Base-by-base conservation (phyloP, 2,113 vertebrate genomes). In the Struthio camelus region DNA sequence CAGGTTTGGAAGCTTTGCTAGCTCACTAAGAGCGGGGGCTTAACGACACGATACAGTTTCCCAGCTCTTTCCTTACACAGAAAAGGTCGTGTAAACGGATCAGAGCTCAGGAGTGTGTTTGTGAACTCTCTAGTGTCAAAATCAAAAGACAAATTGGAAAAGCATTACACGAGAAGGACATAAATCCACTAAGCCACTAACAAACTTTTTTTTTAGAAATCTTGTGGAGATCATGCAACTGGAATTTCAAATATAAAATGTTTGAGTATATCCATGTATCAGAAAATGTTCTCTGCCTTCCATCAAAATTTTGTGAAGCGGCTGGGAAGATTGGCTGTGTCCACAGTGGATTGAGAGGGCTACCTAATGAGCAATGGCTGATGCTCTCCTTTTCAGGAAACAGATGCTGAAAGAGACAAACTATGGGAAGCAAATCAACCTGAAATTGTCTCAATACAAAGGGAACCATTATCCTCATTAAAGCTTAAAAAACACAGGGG, bases 1-100 rank as follows among this genome's bases (percentile, higher is more conserved):
- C 6, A 28, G 75, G 0, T 0, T 42, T n/a, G 28, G 79, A 9
- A 2, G 0, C 13, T 0, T 0, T 0, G 1, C 38, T 1, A 9
- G 61, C 50, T 42, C 53, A 28, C 7, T 0, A 23, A 56, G 46
- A 44, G 0, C 12, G 14, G 14, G 46, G 44, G 48, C 12, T 17
- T 15, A 32, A 14, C 20, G 1, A 22, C 23, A 30, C 1, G 6
- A 56, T 12, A 27, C 7, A 1, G 0, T 38, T 2, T 19, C 9
- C 61, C 38, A 28, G 46, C 38, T 61, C 38, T n/a, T 1, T 23
- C 11, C 48, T 2, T 9, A 53, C 20, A 50, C 50, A 58, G 25
- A 72, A 82, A 38, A 50, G 15, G 22, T 75, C 38, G 25, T 0
- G 0, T 0, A 66, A 34, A n/a, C 12, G 38, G 16, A 38, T 34